Base-by-base conservation (phyloP, 2,113 vertebrate genomes). In the Poicephalus meyeri region DNA sequence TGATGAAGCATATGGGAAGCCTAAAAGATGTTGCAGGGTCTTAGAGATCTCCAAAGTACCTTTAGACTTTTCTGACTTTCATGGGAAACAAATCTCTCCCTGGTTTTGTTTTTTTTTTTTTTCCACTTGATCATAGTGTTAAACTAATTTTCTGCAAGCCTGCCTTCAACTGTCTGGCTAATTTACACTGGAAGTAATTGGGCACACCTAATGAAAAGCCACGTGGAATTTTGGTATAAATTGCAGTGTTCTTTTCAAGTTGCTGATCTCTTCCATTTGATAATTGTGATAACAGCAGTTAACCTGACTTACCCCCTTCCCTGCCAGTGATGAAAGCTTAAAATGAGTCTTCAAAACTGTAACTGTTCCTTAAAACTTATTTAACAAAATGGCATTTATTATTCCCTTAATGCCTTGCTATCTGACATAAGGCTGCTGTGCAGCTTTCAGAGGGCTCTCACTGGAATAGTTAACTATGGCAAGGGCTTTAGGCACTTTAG, bases 121-220 rank as follows among this genome's bases (percentile, higher is more conserved):
- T 52, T 44, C 58, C 60, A 37, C 42, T 64, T 74, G 64, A 29
- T 82, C 81, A 55, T 58, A 79, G 11, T 17, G n/a, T 64, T 88
- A 84, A 87, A 80, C 26, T 78, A 0, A 74, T 60, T 86, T 94
- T 87, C 65, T 88, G 72, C 85, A 94, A 91, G 80, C 52, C 66
- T 89, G 80, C 55, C 80, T 94, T 91, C 63, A 97, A 65, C 70
- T 25, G 47, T 56, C 60, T 74, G 52, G 31, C 85, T 94, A 94
- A 91, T 80, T 91, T 78, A 47, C 80, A 35, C 66, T 96, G 92
- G 83, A 95, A 96, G 66, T 96, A 96, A 97, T 93, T 91, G 83
- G 94, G 82, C 94, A 94, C 93, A 86, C 96, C 95, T 93, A 91
- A 47, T 78, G 65, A 79, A 72, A 95, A 73, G 76, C 65, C 31